Conservation (phyloP, 2,888 invertebrate genomes). For the Gymnocheta viridis region DNA sequence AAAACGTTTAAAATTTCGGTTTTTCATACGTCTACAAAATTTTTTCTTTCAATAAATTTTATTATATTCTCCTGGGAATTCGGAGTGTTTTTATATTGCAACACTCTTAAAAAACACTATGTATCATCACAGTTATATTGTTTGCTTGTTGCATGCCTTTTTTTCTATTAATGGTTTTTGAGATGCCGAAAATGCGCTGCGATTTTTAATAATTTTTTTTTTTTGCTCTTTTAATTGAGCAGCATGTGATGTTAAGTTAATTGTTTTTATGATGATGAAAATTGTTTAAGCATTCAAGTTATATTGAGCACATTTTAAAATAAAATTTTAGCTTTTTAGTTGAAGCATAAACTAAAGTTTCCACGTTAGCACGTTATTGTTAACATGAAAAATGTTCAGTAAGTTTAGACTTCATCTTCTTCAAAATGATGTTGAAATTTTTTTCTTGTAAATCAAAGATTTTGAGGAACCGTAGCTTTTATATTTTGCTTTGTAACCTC, state of each 20-base stretch:
- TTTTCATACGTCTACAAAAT: slow-evolving; percentile 43
- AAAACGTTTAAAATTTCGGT: slow-evolving; percentile 72
- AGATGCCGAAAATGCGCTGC: slow-evolving; percentile 32
- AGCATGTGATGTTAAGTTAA: not conserved
- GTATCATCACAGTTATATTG: slow-evolving; percentile 68
- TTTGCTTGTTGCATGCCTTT: slow-evolving; percentile 49
- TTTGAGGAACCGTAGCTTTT: no score
- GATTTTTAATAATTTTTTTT: not conserved
- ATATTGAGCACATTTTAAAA: not conserved
- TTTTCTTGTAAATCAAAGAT: no score
- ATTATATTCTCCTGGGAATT: slow-evolving; percentile 23
- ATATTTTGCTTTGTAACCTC: no score
- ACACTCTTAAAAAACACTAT: slow-evolving; percentile 55
- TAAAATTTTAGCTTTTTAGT: no score
- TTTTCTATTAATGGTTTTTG: slow-evolving; percentile 18
- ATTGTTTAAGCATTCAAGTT: not conserved
- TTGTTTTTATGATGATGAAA: not conserved
- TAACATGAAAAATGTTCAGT: no score
- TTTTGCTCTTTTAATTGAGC: not conserved
- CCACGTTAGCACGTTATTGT: no score
- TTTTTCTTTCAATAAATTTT: slow-evolving; percentile 26
- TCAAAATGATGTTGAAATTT: no score
- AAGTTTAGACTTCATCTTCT: no score
- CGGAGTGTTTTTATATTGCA: slow-evolving; percentile 18
- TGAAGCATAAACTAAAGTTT: no score